These are phyloP conservation scores for Eleutherodactylus coqui DNA, from an alignment of 2,797 vertebrate species.

Conservation along the genomic window DNA sequence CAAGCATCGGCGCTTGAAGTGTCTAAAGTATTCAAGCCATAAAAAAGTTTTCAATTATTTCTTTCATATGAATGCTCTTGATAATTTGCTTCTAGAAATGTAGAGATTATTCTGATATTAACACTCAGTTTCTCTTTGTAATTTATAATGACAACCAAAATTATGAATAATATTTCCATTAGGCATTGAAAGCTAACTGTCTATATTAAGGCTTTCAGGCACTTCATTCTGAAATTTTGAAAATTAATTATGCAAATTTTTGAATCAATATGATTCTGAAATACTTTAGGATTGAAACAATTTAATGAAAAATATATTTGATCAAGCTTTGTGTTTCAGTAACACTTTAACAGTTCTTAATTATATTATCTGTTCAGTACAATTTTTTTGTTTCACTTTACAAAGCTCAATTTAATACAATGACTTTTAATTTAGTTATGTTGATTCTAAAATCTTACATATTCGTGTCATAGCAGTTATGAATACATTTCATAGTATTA, in stretches of 20 bases:
- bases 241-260: constrained; percentile 72
- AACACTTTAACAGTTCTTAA: constrained; percentile 60
- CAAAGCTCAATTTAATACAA: neutral
- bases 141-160: constrained; percentile 70
- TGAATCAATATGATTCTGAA: constrained; percentile 70
- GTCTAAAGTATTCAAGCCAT: constrained; percentile 35
- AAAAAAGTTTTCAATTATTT: constrained; percentile 47
- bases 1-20: neutral
- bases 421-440: neutral
- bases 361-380: constrained; percentile 42
- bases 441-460: neutral
- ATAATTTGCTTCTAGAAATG: constrained; percentile 43
- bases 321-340: constrained; percentile 62
- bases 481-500: neutral
- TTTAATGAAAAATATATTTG: constrained; percentile 69
- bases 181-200: constrained; percentile 70
- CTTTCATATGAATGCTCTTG: constrained; percentile 16
- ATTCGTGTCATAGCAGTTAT: neutral
- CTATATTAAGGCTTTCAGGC: constrained; percentile 68
- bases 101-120: constrained; percentile 63
- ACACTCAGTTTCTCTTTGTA: constrained; percentile 60
- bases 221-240: constrained; percentile 67
- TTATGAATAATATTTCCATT: constrained; percentile 73
- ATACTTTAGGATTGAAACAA: constrained; percentile 69
- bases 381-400: neutral